Evolutionary conservation across 2,888 invertebrate genomes (phyloP).

Genomic region (Protophormia terraenovae): DNA sequence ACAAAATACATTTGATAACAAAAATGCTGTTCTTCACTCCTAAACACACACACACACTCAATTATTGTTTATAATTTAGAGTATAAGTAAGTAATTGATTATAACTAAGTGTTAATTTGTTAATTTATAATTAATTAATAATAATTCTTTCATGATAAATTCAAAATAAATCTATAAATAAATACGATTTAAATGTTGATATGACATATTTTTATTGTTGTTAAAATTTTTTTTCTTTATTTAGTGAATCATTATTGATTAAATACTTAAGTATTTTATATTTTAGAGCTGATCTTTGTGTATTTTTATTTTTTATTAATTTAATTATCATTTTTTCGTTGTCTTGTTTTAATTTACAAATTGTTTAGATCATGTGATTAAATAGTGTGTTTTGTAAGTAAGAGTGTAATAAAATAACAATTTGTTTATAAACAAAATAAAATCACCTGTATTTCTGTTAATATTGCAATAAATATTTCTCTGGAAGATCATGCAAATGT

Average conservation of each 20-base stretch:
- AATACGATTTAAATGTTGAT: neutral
- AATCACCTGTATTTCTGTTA: neutral
- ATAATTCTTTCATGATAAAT: conserved; percentile 1
- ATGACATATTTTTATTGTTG: neutral
- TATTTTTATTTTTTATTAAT: neutral
- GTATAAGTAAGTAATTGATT: conserved; percentile 26
- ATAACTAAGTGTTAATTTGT: conserved; percentile 43
- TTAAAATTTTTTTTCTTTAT: neutral
- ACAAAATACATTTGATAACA: conserved; percentile 28
- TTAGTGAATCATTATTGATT: neutral
- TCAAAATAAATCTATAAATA: conserved; percentile 4
- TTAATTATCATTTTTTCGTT: conserved; percentile 1
- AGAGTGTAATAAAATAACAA: conserved; percentile 16
- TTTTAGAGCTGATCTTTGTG: neutral
- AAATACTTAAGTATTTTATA: neutral
- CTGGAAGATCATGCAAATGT: neutral
- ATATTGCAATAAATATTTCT: neutral
- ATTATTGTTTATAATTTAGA: neutral
- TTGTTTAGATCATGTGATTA: conserved; percentile 23
- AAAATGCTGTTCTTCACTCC: neutral
- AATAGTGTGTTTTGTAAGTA: too few relatives aligned
- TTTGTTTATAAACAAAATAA: conserved; percentile 6
- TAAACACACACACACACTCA: neutral
- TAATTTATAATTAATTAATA: conserved; percentile 48
- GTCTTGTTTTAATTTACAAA: conserved; percentile 12